A percentile compares a stretch with the other conserved stretches of the same genome.
phyloP scores from a whole-genome alignment of 2,797 vertebrate species.

The Glyptemys insculpta region DNA sequence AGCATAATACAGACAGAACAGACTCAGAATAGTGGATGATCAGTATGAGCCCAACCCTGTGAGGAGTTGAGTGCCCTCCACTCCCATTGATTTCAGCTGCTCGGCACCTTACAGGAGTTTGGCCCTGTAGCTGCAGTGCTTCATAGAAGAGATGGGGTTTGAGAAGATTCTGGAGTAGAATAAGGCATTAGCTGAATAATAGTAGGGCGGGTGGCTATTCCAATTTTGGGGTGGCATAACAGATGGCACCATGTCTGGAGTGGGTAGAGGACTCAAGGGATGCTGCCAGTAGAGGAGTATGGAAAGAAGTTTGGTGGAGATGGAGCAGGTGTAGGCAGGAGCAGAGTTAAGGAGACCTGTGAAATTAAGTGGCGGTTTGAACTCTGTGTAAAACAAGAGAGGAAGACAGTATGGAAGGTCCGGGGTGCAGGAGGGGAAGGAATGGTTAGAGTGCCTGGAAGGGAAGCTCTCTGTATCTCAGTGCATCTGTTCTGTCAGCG shows the following conservation, averaged over 20 bases:
- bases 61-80: not conserved
- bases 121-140: too few species aligned
- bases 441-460: not conserved
- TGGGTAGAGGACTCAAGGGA: not conserved
- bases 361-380: not conserved
- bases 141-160: too few species aligned
- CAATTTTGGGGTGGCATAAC: not conserved
- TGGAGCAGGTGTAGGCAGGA: not conserved
- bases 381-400: not conserved
- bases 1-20: not conserved
- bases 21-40: not conserved
- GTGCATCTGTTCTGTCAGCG: not conserved
- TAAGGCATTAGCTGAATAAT: not conserved
- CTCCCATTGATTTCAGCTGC: too few species aligned
- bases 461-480: not conserved
- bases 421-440: not conserved
- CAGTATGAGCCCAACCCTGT: not conserved
- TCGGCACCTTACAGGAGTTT: too few species aligned
- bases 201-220: not conserved
- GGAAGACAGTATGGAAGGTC: not conserved
- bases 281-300: not conserved
- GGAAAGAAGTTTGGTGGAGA: not conserved
- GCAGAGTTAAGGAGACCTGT: not conserved
- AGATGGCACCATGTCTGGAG: not conserved
- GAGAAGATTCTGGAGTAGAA: too few species aligned